Base-by-base conservation (phyloP, 2,888 invertebrate species). In the Dugesia japonica region DNA sequence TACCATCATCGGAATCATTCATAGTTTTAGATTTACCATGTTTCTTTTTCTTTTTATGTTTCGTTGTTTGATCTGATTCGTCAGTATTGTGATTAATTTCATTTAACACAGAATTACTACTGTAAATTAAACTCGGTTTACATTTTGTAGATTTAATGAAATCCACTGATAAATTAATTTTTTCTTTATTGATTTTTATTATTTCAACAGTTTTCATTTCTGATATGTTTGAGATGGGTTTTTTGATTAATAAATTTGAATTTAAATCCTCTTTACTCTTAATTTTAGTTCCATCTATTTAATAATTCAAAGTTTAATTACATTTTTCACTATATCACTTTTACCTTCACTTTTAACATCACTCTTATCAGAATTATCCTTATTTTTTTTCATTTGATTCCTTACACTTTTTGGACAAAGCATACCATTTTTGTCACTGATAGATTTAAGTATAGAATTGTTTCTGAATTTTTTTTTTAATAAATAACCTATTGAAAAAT, bases 21-120 rank as follows among this genome's bases (percentile, higher is more conserved):
- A n/a, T 7, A 7, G 1, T 56, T 56, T 56, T 56, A 23, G 56
- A n/a, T 56, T 56, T 56, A 56, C 23, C 17, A 23, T 56, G 56
- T 56, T 56, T 56, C 56, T 56, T 56, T 56, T 56, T 56, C 56
- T 56, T 56, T 23, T 56, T 56, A n/a, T n/a, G 56, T 56, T 56
- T 56, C 4, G 17, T 23, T 56, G 56, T 13, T 23, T 56, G 56
- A 56, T 56, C 23, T 56, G 56, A 56, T 20, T 56, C 56, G 56
- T 56, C 56, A n/a, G 23, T 56, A 9, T 20, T 23, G 17, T 23
- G n/a, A 56, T 56, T 56, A 4, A n/a, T 9, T 20, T 4, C 56
- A 20, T 7, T 56, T 7, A 20, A n/a, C 4, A n/a, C n/a, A 23
- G 56, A 1, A 56, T 56, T 56, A 23, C 56, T 23, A 56, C n/a